Conservation (phyloP, 2,888 invertebrate species). For the Archips crataeganus region DNA sequence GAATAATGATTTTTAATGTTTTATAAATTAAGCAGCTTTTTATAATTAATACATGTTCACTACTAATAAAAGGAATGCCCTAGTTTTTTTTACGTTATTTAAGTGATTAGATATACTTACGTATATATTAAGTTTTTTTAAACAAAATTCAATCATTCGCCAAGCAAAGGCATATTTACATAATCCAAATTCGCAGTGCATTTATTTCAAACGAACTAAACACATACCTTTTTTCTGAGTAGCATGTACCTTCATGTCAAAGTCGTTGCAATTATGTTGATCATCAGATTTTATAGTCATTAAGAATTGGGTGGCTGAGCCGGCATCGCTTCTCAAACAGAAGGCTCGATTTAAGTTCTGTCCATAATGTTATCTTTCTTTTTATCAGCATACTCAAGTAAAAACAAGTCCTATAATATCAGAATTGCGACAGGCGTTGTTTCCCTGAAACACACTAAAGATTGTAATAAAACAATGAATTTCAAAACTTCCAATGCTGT, state of each 20-base stretch:
- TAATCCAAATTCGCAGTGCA: conserved; percentile 29
- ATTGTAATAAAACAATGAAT: neutral
- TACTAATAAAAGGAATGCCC: no score
- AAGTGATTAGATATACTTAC: no score
- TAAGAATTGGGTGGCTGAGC: neutral
- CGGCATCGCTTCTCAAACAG: conserved; percentile 14
- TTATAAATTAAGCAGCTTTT: no score
- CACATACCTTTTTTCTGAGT: conserved; percentile 28
- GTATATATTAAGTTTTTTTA: no score
- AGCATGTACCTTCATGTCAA: conserved; percentile 38
- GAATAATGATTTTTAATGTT: no score
- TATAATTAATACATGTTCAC: no score
- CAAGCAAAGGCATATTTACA: neutral
- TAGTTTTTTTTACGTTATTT: no score
- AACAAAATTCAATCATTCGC: neutral
- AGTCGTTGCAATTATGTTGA: conserved; percentile 8
- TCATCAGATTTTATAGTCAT: conserved; percentile 11
- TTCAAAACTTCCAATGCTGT: neutral
- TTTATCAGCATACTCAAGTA: conserved; percentile 33
- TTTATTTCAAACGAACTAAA: conserved; percentile 10
- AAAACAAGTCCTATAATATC: neutral
- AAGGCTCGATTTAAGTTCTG: conserved; percentile 29
- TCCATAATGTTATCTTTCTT: conserved; percentile 30
- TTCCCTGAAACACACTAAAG: conserved; percentile 30
- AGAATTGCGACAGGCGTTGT: neutral